Conservation (phyloP, 2,113 vertebrate genomes). For the Lipotes vexillifer region DNA sequence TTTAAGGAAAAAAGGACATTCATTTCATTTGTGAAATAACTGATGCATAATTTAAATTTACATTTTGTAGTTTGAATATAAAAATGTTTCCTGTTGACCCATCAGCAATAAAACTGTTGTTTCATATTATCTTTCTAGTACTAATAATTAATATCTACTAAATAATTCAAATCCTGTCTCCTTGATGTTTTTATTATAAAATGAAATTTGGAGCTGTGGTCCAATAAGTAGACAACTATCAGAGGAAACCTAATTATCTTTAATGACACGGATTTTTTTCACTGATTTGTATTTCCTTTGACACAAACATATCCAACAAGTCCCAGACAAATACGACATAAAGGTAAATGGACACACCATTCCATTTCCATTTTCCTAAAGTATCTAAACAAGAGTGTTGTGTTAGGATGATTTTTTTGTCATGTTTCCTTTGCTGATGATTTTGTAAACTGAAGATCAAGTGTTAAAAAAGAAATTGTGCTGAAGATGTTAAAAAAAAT, state of each 20-base stretch:
- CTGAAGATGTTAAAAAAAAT: too few species aligned
- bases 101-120: background rate
- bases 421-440: background rate
- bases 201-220: background rate
- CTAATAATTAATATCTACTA: background rate
- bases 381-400: background rate
- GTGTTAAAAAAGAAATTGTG: background rate
- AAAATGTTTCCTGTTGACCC: background rate
- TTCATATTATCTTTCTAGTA: background rate
- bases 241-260: background rate
- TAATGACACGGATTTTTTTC: background rate
- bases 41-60: background rate
- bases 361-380: background rate
- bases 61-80: background rate
- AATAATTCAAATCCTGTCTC: background rate
- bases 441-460: background rate
- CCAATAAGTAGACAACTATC: background rate
- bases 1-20: background rate
- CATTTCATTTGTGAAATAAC: background rate
- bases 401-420: background rate
- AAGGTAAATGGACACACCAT: background rate
- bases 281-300: background rate
- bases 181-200: background rate
- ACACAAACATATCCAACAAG: background rate
- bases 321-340: background rate